A percentile compares a stretch with the other conserved stretches of the same genome.
Conservation (phyloP, 2,797 vertebrate genomes). For the Scolopax bukidnonensis region DNA sequence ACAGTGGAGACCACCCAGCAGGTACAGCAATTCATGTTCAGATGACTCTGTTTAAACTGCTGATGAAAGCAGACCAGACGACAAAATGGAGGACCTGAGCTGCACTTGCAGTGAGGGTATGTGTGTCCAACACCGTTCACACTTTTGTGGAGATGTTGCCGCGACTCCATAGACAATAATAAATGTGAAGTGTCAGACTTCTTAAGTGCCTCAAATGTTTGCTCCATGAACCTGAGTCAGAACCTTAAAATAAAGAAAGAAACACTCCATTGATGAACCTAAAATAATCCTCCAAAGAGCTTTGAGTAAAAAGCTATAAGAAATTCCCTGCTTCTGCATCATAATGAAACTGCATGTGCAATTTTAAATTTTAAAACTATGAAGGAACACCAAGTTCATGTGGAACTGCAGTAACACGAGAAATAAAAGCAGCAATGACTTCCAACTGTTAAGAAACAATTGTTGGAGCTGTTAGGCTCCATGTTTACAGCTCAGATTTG, state of each 20-base stretch:
- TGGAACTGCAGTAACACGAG: not conserved
- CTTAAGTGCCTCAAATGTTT: not conserved
- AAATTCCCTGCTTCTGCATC: not conserved
- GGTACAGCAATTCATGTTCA: not conserved
- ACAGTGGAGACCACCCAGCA: not conserved
- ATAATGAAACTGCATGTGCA: not conserved
- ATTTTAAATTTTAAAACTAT: not conserved
- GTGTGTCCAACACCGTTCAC: not conserved
- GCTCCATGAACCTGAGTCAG: not conserved
- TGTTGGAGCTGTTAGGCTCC: not conserved
- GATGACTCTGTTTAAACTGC: not conserved
- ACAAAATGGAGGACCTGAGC: not conserved
- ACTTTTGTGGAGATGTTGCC: not conserved
- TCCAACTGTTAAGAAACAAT: not conserved
- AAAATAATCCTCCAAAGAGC: not conserved
- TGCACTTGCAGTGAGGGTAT: not conserved
- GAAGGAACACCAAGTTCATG: not conserved
- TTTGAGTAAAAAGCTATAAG: not conserved
- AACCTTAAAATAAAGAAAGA: not conserved
- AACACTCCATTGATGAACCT: not conserved
- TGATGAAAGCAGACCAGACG: not conserved
- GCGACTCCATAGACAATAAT: rapidly evolving
- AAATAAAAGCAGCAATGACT: not conserved
- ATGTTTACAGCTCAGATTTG: not conserved
- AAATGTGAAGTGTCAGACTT: not conserved